A percentile compares a stretch with the other conserved stretches of the same genome.
Conservation (phyloP, 2,113 vertebrate genomes). For the Piaya cayana region DNA sequence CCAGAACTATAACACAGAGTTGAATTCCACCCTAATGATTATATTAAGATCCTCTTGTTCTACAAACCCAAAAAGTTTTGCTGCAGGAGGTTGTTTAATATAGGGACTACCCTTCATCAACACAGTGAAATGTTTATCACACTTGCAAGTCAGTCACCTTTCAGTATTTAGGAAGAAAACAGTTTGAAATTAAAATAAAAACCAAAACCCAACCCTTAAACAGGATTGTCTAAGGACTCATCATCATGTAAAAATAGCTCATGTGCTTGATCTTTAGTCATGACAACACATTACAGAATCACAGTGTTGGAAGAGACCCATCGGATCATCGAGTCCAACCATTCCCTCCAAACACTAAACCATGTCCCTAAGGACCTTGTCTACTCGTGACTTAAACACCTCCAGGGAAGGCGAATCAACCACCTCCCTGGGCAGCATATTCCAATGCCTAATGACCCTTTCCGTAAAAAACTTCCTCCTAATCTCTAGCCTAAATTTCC, state of each 20-base stretch:
- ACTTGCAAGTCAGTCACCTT: not conserved
- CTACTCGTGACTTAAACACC: no score
- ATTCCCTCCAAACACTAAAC: no score
- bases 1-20: not conserved
- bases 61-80: not conserved
- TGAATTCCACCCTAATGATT: not conserved
- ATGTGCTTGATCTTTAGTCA: not conserved
- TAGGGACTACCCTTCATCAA: not conserved
- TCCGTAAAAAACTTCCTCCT: no score
- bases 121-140: not conserved
- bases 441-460: no score
- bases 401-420: no score
- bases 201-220: not conserved
- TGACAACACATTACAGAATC: not conserved
- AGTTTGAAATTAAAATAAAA: constrained; percentile 9
- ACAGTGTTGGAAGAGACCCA: no score
- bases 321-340: no score
- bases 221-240: not conserved
- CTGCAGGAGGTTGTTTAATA: not conserved
- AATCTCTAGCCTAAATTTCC: no score
- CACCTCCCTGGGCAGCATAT: no score
- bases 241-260: not conserved
- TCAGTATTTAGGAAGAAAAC: not conserved
- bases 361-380: no score
- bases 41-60: not conserved